Base-by-base conservation (phyloP, 1,140 invertebrate species). In the Micrasema longulum region DNA sequence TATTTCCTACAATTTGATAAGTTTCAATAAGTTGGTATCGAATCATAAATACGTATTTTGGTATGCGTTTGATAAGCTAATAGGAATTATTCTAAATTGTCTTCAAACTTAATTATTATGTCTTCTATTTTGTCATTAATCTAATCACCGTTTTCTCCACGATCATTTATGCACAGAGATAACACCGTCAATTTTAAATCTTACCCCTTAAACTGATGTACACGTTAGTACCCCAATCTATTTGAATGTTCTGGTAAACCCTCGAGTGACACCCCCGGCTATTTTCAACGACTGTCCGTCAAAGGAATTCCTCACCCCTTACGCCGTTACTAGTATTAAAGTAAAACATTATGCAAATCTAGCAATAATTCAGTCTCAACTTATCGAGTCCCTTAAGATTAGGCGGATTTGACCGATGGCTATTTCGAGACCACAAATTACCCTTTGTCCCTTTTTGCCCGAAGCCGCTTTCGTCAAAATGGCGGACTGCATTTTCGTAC, bases 361-460 rank as follows among this genome's bases (percentile, higher is more conserved):
- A 63, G 23, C 26, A 31, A 64, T 67, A 70, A 67, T 71, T 74
- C 57, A 74, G 48, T 43, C 47, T 62, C 26, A 66, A 66, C 66
- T 68, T 48, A 53, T 50, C 52, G 55, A 31, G 18, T 53, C 68
- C 72, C 38, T 35, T 47, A 41, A 67, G 68, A 69, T 73, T 69
- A 64, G 55, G 31, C 26, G 72, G 72, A 74, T 74, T 74, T 74
- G 72, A 74, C 72, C 72, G 72, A 74, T 74, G 72, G 68, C 72
- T 60, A 74, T 74, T 69, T 63, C 48, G 36, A 48, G 38, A 66
- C 72, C 72, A 67, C 72, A 70, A 74, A 71, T 71, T 70, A 62
- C 72, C 72, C 72, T 74, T 71, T 74, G 72, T 74, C 72, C 60
- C 23, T 41, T 26, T 55, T 68, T 60, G 67, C 67, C 67, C 55